Percentiles rank a stretch among this genome's conserved stretches.
Conservation (phyloP, 2,797 vertebrate species). For the Scomberomorus guttatus region DNA sequence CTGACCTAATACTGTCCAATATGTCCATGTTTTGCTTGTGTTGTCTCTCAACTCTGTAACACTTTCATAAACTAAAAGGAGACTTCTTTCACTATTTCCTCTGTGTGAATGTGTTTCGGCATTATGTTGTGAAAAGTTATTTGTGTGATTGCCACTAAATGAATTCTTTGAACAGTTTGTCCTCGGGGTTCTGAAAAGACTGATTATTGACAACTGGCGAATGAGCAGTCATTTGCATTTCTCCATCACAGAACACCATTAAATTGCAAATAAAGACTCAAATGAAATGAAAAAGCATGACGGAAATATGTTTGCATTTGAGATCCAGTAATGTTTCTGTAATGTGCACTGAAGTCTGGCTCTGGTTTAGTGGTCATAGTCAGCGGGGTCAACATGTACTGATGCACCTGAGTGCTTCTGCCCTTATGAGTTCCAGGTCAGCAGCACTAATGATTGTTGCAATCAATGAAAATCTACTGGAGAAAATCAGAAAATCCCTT, state of each 20-base stretch:
- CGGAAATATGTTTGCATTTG: neutral
- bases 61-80: conserved; percentile 24
- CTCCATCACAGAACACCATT: conserved; percentile 12
- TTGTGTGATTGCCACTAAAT: conserved; percentile 16
- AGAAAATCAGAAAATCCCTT: neutral
- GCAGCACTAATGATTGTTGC: conserved; percentile 26
- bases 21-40: neutral
- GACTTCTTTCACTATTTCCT: conserved; percentile 1
- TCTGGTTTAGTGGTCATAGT: neutral
- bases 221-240: conserved; percentile 8
- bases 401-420: conserved; percentile 5
- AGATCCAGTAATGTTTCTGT: conserved; percentile 1
- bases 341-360: neutral
- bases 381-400: conserved; percentile 12
- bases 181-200: conserved; percentile 31
- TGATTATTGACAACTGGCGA: conserved; percentile 36
- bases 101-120: conserved; percentile 1
- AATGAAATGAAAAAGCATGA: conserved; percentile 23
- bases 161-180: conserved; percentile 21
- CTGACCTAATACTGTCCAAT: neutral
- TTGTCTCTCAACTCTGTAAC: neutral
- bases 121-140: conserved; percentile 13
- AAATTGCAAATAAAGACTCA: neutral
- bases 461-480: conserved; percentile 38
- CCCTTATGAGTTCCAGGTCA: conserved; percentile 2